These are phyloP conservation scores for Oophaga sylvatica DNA, from an alignment of 2,797 vertebrate genomes.

Conservation along the genomic window DNA sequence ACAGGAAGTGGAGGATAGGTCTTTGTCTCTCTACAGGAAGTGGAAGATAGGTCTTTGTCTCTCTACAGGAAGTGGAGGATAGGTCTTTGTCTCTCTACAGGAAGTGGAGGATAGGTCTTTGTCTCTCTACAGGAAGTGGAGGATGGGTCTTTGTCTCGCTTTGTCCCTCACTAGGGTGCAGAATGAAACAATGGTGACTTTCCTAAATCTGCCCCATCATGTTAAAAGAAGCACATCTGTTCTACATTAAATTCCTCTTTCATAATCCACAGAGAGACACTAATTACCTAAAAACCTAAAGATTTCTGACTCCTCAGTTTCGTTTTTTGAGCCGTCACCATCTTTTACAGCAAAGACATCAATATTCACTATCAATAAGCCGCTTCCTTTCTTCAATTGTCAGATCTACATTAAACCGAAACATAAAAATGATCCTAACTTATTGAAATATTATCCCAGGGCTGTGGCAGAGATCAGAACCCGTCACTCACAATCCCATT, in stretches of 20 bases:
- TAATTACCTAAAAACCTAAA: neutral
- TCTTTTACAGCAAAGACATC: slow-evolving; percentile 52
- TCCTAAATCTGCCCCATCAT: no score
- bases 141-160: no score
- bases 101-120: no score
- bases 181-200: no score
- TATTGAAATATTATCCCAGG: slow-evolving; percentile 60
- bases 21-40: no score
- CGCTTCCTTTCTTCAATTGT: slow-evolving; percentile 46
- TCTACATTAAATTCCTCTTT: neutral
- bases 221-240: neutral
- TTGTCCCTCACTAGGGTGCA: no score
- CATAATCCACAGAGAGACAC: neutral
- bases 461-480: slow-evolving; percentile 43
- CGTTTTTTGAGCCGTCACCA: slow-evolving; percentile 2
- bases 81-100: no score
- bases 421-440: slow-evolving; percentile 56
- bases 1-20: no score
- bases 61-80: no score
- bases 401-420: slow-evolving; percentile 52
- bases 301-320: neutral
- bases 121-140: no score
- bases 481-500: slow-evolving; percentile 52
- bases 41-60: no score
- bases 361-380: slow-evolving; percentile 51